Evolutionary conservation across 2,888 invertebrate genomes (phyloP), one percentile per base, ranked within the genome.

Genomic region (Cryptophagus acutangulus): DNA sequence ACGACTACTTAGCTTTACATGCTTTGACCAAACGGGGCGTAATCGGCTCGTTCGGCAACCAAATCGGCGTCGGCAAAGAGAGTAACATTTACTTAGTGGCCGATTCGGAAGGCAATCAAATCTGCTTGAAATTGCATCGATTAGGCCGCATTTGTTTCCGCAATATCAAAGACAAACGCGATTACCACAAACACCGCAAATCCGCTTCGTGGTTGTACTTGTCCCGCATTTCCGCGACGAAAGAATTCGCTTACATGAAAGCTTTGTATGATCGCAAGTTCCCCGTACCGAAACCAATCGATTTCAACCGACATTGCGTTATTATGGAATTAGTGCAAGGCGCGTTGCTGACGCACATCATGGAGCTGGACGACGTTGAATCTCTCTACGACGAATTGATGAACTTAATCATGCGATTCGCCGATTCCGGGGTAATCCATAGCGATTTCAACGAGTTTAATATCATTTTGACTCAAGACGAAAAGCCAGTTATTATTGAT

Each of bases 401-500:
- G 96, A 80, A 88, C 57, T 73, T 97, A 17, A 87, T 99, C 34
- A 83, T 96, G 0, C 78, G 82, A 26, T 77, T 99, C 37, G 99
- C 87, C 15, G 87, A 90, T 72, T 84, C 88, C 59, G 99, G 99
- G 0, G 90, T 99, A 2, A 97, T 99, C 55, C 99, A 99, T 67
- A 91, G 96, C 0, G 99, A 99, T 74, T 99, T 96, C 68, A 99
- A 99, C 65, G 99, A 99, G 72, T 99, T 99, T 70, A 99, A 99
- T 69, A 81, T 99, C 46, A 91, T 99, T 85, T 74, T 90, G 1
- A 78, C 81, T 24, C 78, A 82, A 37, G 84, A 86, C 0, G 82
- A 83, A 12, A 84, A 84, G 48, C 86, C 93, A 0, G 73, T 92
- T 33, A 73, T 99, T 52, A 96, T 97, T 46, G 99, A 99, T 74